These are phyloP conservation scores for Meloe dianella DNA, from an alignment of 2,888 invertebrate species.

Conservation along the genomic window DNA sequence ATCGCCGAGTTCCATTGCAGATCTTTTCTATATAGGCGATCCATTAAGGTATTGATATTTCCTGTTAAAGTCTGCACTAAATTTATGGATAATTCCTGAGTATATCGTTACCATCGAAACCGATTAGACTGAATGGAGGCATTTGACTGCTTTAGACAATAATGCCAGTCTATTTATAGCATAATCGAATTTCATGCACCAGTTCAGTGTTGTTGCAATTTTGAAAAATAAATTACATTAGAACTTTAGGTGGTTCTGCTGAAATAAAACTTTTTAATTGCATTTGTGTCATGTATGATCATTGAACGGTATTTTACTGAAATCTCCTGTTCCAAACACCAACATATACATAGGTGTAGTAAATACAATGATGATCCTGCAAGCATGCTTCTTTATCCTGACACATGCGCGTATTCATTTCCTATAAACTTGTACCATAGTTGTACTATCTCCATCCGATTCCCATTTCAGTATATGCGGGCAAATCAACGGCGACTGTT, in stretches of 20 bases:
- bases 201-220: background rate
- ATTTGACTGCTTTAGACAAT: background rate
- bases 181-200: conserved; percentile 2
- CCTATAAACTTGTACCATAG: conserved; percentile 31
- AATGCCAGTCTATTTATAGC: background rate
- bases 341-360: background rate
- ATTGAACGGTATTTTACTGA: background rate
- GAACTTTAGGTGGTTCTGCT: background rate
- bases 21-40: no score
- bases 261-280: background rate
- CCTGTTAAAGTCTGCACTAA: background rate
- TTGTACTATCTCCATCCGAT: conserved; percentile 34
- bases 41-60: background rate
- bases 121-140: background rate
- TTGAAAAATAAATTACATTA: background rate
- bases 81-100: background rate
- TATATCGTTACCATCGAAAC: background rate
- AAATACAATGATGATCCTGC: conserved; percentile 25
- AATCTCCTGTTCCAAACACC: background rate
- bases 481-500: conserved; percentile 27
- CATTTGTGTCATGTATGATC: background rate
- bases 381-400: conserved; percentile 27
- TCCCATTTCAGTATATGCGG: conserved; percentile 32
- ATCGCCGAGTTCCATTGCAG: no score
- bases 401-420: conserved; percentile 27